Conservation (phyloP, 2,113 vertebrate species). For the Setophaga coronata region DNA sequence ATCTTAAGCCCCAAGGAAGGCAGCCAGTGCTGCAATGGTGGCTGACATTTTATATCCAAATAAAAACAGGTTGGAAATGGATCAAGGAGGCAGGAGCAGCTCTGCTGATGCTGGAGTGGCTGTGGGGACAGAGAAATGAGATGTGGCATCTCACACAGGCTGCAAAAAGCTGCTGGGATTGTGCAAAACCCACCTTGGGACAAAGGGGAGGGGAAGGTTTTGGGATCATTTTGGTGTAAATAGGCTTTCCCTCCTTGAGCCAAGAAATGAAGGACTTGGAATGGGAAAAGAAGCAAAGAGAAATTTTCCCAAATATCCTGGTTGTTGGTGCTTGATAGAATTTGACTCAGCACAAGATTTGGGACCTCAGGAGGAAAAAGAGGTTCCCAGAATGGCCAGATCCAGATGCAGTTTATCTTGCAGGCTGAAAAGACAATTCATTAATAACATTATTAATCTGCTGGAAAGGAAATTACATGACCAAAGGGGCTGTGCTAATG, state of each 20-base stretch:
- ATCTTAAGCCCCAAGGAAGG: constrained; percentile 60
- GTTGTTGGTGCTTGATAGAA: not conserved
- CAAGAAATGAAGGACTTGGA: not conserved
- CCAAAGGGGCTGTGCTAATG: not conserved
- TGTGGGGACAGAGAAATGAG: not conserved
- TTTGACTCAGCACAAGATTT: not conserved
- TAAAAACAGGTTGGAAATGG: constrained; percentile 55
- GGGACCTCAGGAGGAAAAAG: not conserved
- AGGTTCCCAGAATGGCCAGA: fast-evolving
- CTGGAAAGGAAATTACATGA: not conserved
- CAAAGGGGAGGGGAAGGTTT: not conserved
- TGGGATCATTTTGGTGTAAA: not conserved
- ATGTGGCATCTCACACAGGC: not conserved
- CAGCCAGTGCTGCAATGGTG: constrained; percentile 22
- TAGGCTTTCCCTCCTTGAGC: fast-evolving
- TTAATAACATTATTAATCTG: not conserved
- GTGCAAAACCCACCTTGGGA: not conserved
- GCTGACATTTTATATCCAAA: constrained; percentile 40
- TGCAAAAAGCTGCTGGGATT: not conserved
- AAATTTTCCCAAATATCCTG: not conserved
- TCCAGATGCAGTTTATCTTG: not conserved
- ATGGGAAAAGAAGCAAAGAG: not conserved
- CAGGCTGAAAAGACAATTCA: fast-evolving
- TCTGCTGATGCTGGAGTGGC: not conserved
- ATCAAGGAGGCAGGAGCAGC: constrained; percentile 39